Percentiles rank a stretch among this genome's conserved stretches.
Conservation (phyloP, 2,797 vertebrate genomes). For the Syngnathus rostellatus region DNA sequence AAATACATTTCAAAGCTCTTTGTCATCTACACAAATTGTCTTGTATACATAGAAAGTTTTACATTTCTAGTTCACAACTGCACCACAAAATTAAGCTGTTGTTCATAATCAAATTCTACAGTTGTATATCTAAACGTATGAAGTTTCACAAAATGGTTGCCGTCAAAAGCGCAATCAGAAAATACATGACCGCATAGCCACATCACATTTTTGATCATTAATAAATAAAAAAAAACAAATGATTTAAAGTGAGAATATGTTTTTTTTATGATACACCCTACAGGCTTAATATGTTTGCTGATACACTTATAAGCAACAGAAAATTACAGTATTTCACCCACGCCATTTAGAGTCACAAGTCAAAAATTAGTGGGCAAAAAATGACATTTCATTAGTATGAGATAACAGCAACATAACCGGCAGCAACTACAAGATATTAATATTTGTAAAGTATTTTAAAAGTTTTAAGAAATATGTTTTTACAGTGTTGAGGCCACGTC, state of each 20-base stretch:
- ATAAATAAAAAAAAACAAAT: not conserved
- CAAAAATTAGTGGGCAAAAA: not conserved
- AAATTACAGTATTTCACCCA: not conserved
- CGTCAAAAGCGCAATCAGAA: not conserved
- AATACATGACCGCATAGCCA: not conserved
- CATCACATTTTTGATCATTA: not conserved
- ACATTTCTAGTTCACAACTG: not conserved
- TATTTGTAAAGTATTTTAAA: not conserved
- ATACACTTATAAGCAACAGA: not conserved
- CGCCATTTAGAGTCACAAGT: not conserved
- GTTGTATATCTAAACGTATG: too few relatives aligned
- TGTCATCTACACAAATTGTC: not conserved
- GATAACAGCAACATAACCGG: not conserved
- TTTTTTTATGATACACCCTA: not conserved
- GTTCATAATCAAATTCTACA: not conserved
- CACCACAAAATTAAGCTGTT: not conserved
- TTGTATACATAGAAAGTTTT: not conserved
- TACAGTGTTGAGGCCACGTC: too few relatives aligned
- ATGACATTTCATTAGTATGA: not conserved
- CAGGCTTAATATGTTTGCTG: not conserved
- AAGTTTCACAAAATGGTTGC: too few relatives aligned
- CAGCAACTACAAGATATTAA: not conserved
- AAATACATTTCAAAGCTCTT: not conserved
- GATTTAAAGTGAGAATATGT: not conserved
- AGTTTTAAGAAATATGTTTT: not conserved